Percentiles rank a stretch among this genome's conserved stretches.
phyloP scores from a whole-genome alignment of 2,113 vertebrate genomes.

The Romanogobio albipinnatus region DNA sequence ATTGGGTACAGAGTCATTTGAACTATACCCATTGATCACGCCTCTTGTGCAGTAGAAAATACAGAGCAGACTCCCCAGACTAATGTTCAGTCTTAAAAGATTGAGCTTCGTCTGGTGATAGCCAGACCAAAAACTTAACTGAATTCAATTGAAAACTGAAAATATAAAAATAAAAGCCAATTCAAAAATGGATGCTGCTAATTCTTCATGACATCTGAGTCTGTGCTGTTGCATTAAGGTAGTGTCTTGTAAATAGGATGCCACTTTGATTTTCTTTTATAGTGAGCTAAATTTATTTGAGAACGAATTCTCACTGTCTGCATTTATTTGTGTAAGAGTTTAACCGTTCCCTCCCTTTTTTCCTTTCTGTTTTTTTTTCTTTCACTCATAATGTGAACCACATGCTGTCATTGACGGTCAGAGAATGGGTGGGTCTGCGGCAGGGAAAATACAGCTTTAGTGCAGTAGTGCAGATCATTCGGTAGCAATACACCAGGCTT shows the following conservation, averaged over 20 bases:
- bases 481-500: slow-evolving; percentile 11
- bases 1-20: too few species aligned
- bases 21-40: too few species aligned
- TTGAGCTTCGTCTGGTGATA: too few species aligned
- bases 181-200: not conserved
- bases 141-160: too few species aligned
- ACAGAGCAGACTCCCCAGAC: too few species aligned
- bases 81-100: too few species aligned
- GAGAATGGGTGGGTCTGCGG: slow-evolving; percentile 41
- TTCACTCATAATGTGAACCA: slow-evolving; percentile 13
- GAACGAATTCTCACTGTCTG: not conserved
- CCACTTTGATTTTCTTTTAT: slow-evolving; percentile 4
- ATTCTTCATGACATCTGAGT: not conserved
- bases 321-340: slow-evolving; percentile 12
- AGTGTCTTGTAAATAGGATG: slow-evolving; percentile 9
- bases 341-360: not conserved
- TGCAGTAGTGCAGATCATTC: slow-evolving; percentile 25
- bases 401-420: slow-evolving; percentile 27
- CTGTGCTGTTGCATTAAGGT: not conserved
- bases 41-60: too few species aligned
- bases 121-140: too few species aligned
- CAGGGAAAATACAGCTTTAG: slow-evolving; percentile 7
- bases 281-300: slow-evolving; percentile 1
- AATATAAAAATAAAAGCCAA: too few species aligned
- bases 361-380: not conserved